Conservation (phyloP, 2,888 invertebrate species). For the Stictocephala bisonia region DNA sequence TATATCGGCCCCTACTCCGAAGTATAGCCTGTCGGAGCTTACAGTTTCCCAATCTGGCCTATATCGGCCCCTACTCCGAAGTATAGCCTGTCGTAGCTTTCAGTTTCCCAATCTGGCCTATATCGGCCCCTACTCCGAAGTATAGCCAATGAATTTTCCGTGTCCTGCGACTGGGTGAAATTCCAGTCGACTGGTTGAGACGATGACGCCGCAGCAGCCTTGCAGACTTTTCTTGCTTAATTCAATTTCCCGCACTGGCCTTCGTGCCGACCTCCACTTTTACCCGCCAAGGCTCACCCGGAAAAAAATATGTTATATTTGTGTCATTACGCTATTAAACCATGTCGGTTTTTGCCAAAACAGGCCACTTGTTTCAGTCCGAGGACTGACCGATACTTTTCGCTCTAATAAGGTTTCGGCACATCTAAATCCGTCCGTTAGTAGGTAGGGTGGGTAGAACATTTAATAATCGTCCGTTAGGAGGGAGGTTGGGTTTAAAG, state of each 20-base stretch:
- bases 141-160: conserved; percentile 34
- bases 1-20: no score
- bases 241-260: conserved; percentile 27
- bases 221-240: conserved; percentile 34
- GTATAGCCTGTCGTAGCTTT: background rate
- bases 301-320: conserved; percentile 40
- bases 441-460: no score
- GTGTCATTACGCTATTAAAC: background rate
- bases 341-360: background rate
- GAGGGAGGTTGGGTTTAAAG: no score
- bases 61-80: no score
- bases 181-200: background rate
- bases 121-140: background rate
- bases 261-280: conserved; percentile 26
- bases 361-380: no score
- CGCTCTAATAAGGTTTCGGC: no score
- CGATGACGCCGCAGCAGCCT: conserved; percentile 31
- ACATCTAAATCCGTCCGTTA: no score
- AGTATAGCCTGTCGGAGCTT: no score
- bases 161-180: background rate
- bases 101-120: conserved; percentile 17
- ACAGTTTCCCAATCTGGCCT: no score
- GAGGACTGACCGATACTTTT: no score
- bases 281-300: conserved; percentile 31
- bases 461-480: no score